Conservation (phyloP, 2,888 invertebrate species). For the Andrena haemorrhoa region DNA sequence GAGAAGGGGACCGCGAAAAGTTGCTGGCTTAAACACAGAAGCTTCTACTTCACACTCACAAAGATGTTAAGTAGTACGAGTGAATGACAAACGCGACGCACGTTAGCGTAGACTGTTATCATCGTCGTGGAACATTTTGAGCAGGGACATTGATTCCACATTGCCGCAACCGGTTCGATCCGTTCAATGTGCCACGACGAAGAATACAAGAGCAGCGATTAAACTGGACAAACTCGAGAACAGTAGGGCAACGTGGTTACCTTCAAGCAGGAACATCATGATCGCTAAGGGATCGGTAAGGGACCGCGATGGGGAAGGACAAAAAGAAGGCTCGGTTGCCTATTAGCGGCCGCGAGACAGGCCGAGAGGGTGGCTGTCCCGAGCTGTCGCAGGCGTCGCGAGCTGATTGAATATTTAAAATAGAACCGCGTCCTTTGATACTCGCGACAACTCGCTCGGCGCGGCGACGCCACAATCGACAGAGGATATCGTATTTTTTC, state of each 20-base stretch:
- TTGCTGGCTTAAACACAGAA: not conserved
- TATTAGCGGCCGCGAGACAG: not conserved
- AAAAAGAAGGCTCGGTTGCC: not conserved
- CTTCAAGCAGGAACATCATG: too few relatives aligned
- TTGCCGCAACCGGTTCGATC: not conserved
- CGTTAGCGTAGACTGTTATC: too few relatives aligned
- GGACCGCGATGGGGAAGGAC: not conserved
- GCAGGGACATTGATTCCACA: not conserved
- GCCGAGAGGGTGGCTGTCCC: not conserved
- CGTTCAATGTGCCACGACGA: too few relatives aligned
- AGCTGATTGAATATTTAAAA: slow-evolving; percentile 56
- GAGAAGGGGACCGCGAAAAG: not conserved
- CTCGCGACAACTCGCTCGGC: slow-evolving; percentile 15
- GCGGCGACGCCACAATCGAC: not conserved
- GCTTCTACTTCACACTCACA: not conserved
- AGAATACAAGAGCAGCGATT: too few relatives aligned
- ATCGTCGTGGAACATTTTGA: too few relatives aligned
- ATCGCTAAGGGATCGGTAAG: not conserved
- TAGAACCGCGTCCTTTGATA: slow-evolving; percentile 54
- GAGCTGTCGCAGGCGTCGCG: slow-evolving; percentile 9
- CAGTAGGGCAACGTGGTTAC: too few relatives aligned
- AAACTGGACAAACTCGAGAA: too few relatives aligned
- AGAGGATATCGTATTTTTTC: slow-evolving; percentile 40
- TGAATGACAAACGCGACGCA: too few relatives aligned
- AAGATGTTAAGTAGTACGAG: not conserved